Base-by-base conservation (phyloP, 2,113 vertebrate genomes). In the Eira barbara region DNA sequence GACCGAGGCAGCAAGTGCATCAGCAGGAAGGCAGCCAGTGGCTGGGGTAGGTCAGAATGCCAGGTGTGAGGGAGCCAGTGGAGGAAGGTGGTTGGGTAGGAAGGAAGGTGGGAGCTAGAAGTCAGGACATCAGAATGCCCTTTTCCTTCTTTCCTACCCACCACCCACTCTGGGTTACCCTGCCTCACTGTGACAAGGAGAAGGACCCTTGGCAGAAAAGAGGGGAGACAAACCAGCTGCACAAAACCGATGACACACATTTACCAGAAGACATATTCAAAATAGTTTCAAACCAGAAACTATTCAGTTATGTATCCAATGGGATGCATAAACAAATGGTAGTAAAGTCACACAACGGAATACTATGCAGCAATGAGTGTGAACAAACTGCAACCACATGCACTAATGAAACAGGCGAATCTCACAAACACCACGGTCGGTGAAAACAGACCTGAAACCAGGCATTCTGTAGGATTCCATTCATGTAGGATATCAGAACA, bases 361-460 rank as follows among this genome's bases (percentile, higher is more conserved):
- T 23, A 49, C 21, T 2, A 29, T 11, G 5, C 2, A 55, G 57
- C 79, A n/a, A 7, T 0, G 18, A 76, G 63, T 21, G 1, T 1
- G 27, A 36, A 27, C 42, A 23, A 49, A 31, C 23, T 27, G 20
- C 55, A 34, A 7, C 34, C 39, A 20, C 36, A 8, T 2, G 10
- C 27, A 7, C 10, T 23, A 25, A 6, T 7, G 39, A 71, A 76
- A 39, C 20, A 42, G n/a, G n/a, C 0, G 21, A 49, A 52, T 9
- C 39, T 84, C 42, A 17, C 11, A 59, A 29, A 91, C 2, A 1
- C 2, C 0, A 52, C 2, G 12, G 27, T 3, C 10, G 74, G 59
- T 12, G 17, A 52, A 47, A 59, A n/a, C 17, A 67, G 61, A 61
- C 11, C 3, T 10, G 3, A 89, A 73, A 7, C 36, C 36, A 20